Percentiles rank a stretch among this genome's conserved stretches.
phyloP scores from a whole-genome alignment of 2,888 invertebrate genomes.

The Pecten maximus region DNA sequence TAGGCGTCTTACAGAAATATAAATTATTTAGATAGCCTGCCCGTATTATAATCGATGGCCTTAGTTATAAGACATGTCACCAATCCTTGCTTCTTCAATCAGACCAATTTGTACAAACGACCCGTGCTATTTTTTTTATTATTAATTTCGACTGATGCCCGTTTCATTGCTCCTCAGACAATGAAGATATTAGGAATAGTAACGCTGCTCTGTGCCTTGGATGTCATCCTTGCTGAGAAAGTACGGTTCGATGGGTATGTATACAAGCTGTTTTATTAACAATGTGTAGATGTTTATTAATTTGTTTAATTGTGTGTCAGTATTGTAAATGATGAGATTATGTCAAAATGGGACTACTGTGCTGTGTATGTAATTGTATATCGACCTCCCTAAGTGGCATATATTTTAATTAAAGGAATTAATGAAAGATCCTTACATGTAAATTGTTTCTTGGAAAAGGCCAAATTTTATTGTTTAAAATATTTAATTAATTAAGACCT shows the following conservation, averaged over 20 bases:
- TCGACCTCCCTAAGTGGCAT: no score
- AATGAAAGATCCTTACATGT: no score
- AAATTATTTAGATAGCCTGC: neutral
- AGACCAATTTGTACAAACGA: neutral
- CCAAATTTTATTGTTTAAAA: no score
- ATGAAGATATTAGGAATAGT: neutral
- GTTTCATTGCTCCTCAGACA: neutral
- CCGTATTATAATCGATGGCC: neutral
- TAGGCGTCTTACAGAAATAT: neutral
- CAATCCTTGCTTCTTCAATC: neutral
- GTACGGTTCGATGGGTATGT: constrained; percentile 7
- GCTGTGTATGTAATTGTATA: no score
- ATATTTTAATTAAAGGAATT: no score
- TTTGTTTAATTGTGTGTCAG: no score
- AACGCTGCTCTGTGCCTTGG: neutral
- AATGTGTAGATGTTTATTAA: no score
- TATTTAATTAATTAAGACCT: no score
- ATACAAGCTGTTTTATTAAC: neutral
- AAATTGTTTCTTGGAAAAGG: no score
- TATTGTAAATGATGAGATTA: no score
- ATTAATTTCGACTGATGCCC: neutral
- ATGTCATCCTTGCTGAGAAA: neutral
- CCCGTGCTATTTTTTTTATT: neutral
- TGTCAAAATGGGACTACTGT: no score
- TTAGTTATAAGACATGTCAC: neutral